A percentile compares a stretch with the other conserved stretches of the same genome.
Evolutionary conservation across 2,113 vertebrate genomes (phyloP).

Genomic region (Larimichthys crocea): DNA sequence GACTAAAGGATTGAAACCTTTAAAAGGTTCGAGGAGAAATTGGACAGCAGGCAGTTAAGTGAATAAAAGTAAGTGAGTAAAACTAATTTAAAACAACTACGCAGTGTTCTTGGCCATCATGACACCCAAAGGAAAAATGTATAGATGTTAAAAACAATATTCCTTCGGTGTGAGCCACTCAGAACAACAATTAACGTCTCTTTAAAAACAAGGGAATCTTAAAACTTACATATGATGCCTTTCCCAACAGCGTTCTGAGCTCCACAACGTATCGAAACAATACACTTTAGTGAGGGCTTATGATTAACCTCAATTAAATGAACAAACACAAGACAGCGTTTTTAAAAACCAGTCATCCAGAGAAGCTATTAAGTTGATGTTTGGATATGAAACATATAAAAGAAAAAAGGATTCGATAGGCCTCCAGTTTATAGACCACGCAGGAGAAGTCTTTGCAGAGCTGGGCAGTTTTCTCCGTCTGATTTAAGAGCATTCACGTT

Average conservation of each 20-base stretch:
- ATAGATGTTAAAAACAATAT: background rate
- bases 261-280: slow-evolving; percentile 12
- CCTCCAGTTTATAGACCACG: slow-evolving; percentile 54
- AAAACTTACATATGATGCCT: slow-evolving; percentile 19
- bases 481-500: slow-evolving; percentile 46
- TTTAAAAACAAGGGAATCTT: slow-evolving; percentile 29
- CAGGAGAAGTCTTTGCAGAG: slow-evolving; percentile 55
- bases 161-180: slow-evolving; percentile 21
- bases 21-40: background rate
- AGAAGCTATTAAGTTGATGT: slow-evolving; percentile 25
- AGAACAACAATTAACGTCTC: slow-evolving; percentile 24
- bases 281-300: slow-evolving; percentile 24
- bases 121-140: slow-evolving; percentile 40
- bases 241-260: slow-evolving; percentile 20
- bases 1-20: background rate
- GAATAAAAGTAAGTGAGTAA: slow-evolving; percentile 6
- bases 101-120: background rate
- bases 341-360: slow-evolving; percentile 30
- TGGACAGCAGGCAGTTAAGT: background rate
- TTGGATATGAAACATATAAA: slow-evolving; percentile 13
- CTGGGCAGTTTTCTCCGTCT: slow-evolving; percentile 44
- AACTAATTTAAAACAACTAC: slow-evolving; percentile 24
- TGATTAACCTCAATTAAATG: slow-evolving; percentile 42
- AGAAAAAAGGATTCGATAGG: background rate
- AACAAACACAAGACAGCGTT: slow-evolving; percentile 11